Evolutionary conservation across 1,140 invertebrate species (phyloP).

Genomic region (Bombus picipes): DNA sequence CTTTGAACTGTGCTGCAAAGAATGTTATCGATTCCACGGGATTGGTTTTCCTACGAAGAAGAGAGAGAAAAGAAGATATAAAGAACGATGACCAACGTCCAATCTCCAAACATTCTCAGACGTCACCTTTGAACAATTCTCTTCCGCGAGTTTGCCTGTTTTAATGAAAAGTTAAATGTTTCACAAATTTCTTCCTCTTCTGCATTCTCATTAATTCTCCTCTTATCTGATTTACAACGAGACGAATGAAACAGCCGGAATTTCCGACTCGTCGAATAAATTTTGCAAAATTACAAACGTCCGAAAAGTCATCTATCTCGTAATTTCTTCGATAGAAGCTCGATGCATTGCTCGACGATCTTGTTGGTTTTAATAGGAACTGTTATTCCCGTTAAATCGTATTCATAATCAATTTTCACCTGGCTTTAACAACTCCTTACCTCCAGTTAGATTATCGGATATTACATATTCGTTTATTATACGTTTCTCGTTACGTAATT

Average conservation of each 20-base stretch:
- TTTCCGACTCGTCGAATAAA: background rate
- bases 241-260: background rate
- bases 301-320: background rate
- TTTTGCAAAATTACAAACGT: background rate
- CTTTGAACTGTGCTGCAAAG: constrained; percentile 35
- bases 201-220: constrained; percentile 2
- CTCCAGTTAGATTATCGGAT: background rate
- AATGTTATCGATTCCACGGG: constrained; percentile 52
- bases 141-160: constrained; percentile 62
- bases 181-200: constrained; percentile 52
- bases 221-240: background rate
- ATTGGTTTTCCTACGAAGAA: constrained; percentile 51
- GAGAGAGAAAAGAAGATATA: background rate
- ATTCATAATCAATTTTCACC: background rate
- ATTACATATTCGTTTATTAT: constrained; percentile 8
- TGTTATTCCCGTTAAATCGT: background rate
- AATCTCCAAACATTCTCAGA: constrained; percentile 24
- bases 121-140: constrained; percentile 61
- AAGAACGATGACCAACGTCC: constrained; percentile 28
- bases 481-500: constrained; percentile 23
- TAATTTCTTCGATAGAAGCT: background rate
- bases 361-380: background rate
- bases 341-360: background rate
- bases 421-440: too few species aligned
- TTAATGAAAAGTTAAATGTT: constrained; percentile 79